phyloP scores from a whole-genome alignment of 1,140 invertebrate genomes.

The Papilio aristodemus region DNA sequence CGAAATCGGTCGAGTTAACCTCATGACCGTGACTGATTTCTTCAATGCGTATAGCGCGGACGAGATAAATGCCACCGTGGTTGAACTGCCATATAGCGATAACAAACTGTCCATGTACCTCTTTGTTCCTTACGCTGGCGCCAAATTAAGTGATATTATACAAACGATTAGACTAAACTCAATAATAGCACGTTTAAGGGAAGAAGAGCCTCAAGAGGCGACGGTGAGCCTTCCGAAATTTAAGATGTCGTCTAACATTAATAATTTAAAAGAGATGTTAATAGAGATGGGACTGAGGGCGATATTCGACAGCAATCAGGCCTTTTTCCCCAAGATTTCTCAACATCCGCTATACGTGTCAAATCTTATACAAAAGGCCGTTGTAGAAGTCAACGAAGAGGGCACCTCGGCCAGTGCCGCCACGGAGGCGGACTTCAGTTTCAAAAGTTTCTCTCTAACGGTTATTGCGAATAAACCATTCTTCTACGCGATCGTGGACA shows the following conservation, averaged over 20 bases:
- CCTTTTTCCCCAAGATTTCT: conserved; percentile 83
- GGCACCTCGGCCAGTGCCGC: conserved; percentile 84
- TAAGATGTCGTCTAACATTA: conserved; percentile 81
- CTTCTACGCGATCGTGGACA: conserved; percentile 79
- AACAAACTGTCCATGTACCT: conserved; percentile 84
- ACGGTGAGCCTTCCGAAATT: conserved; percentile 84
- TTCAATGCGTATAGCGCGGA: conserved; percentile 58
- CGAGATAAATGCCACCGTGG: conserved; percentile 77
- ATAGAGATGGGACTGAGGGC: conserved; percentile 83
- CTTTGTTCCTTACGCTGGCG: conserved; percentile 79
- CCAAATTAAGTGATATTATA: conserved; percentile 61
- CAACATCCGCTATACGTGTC: conserved; percentile 76
- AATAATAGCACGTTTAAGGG: conserved; percentile 71
- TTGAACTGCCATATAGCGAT: conserved; percentile 85
- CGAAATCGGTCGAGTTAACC: conserved; percentile 68
- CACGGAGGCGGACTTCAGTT: conserved; percentile 77
- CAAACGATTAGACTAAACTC: conserved; percentile 72
- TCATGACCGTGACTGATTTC: conserved; percentile 65
- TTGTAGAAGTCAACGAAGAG: conserved; percentile 86
- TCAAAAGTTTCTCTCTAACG: conserved; percentile 56
- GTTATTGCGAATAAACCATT: conserved; percentile 78
- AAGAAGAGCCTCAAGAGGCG: conserved; percentile 64
- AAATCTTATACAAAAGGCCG: conserved; percentile 84
- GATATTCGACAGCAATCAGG: conserved; percentile 80
- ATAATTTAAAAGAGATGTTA: conserved; percentile 81